These are phyloP conservation scores for Melanostoma mellinum DNA, from an alignment of 2,888 invertebrate species.

Conservation along the genomic window DNA sequence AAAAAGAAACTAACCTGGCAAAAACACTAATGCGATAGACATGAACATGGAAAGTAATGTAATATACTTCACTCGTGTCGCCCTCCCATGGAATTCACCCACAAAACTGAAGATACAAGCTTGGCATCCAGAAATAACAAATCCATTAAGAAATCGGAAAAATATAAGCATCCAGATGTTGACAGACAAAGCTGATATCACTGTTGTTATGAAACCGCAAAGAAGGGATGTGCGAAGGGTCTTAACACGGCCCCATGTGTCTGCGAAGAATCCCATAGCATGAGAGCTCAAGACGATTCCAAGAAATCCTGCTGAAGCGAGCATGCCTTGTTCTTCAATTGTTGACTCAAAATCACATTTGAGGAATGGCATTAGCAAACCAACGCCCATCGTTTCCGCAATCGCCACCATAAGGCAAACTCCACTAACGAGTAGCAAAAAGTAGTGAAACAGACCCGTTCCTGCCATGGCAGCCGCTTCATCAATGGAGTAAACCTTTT, in stretches of 20 bases:
- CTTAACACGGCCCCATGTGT: slow-evolving; percentile 87
- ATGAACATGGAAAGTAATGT: slow-evolving; percentile 83
- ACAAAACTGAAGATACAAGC: slow-evolving; percentile 83
- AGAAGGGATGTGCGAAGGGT: slow-evolving; percentile 83
- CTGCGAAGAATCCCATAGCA: slow-evolving; percentile 91
- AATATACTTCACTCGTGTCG: slow-evolving; percentile 82
- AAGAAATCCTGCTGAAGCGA: slow-evolving; percentile 86
- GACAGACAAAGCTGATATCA: slow-evolving; percentile 85
- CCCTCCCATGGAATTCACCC: slow-evolving; percentile 83
- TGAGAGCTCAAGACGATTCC: slow-evolving; percentile 89
- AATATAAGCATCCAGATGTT: slow-evolving; percentile 84
- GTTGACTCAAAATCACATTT: slow-evolving; percentile 87
- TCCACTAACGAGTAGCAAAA: slow-evolving; percentile 85
- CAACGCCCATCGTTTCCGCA: slow-evolving; percentile 86
- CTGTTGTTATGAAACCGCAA: slow-evolving; percentile 83
- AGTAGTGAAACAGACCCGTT: slow-evolving; percentile 85
- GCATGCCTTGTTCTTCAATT: slow-evolving; percentile 85
- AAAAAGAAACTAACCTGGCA: slow-evolving; percentile 80
- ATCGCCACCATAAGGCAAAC: slow-evolving; percentile 86
- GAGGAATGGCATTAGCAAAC: slow-evolving; percentile 86
- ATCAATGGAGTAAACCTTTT: slow-evolving; percentile 77
- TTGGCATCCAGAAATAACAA: slow-evolving; percentile 81
- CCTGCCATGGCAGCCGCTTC: slow-evolving; percentile 82
- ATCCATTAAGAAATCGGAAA: slow-evolving; percentile 86
- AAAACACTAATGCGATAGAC: slow-evolving; percentile 82